These are phyloP conservation scores for Nephrotoma guestfalica DNA, from an alignment of 2,888 invertebrate species.

Conservation along the genomic window DNA sequence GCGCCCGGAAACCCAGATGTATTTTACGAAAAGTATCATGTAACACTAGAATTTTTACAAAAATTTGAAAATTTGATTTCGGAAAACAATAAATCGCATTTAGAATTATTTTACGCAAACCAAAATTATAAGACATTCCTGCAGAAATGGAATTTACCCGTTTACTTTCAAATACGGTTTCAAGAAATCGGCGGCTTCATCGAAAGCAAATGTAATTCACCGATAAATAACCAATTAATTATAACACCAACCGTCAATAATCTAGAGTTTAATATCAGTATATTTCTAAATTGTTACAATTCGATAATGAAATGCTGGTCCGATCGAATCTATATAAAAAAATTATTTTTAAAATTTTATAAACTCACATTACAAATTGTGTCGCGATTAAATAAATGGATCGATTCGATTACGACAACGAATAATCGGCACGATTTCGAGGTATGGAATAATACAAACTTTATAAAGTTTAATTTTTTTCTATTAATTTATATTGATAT, in stretches of 20 bases:
- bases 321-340: conserved; percentile 61
- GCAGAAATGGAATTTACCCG: conserved; percentile 82
- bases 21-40: conserved; percentile 69
- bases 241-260: neutral
- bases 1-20: conserved; percentile 84
- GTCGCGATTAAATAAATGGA: conserved; percentile 65
- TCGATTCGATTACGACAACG: conserved; percentile 13
- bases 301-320: conserved; percentile 55
- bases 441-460: neutral
- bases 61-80: conserved; percentile 53
- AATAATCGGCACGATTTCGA: neutral
- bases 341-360: conserved; percentile 73
- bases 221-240: conserved; percentile 18
- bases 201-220: conserved; percentile 22
- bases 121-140: conserved; percentile 63
- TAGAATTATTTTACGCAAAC: conserved; percentile 44
- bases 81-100: conserved; percentile 38
- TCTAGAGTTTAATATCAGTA: conserved; percentile 17
- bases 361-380: conserved; percentile 75
- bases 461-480: conserved; percentile 2
- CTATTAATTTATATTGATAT: conserved; percentile 10
- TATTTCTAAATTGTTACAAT: conserved; percentile 36
- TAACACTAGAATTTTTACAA: conserved; percentile 59
- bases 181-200: conserved; percentile 72
- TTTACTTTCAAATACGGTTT: conserved; percentile 86